Percentiles rank a stretch among this genome's conserved stretches.
phyloP scores from a whole-genome alignment of 2,797 vertebrate species.

The Urosaurus nigricauda region DNA sequence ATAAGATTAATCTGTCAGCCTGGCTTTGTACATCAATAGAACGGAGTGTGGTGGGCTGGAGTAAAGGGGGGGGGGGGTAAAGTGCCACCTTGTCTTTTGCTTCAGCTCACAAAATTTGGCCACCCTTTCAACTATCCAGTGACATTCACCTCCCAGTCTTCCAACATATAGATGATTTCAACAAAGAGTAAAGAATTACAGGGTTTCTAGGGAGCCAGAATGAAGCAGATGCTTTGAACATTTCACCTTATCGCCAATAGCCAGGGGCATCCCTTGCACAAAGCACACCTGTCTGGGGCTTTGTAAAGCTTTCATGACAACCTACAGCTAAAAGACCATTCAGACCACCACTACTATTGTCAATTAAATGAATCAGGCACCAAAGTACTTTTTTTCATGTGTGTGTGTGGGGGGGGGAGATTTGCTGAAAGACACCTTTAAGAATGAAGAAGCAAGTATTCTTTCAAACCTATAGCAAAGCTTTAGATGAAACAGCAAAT shows the following conservation, averaged over 20 bases:
- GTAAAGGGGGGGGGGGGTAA: too few relatives aligned
- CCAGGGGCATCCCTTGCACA: background rate
- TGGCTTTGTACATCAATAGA: background rate
- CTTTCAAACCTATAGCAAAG: slow-evolving; percentile 51
- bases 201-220: background rate
- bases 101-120: background rate
- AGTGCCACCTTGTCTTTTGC: background rate
- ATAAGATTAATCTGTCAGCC: too few relatives aligned
- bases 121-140: background rate
- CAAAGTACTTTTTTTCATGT: slow-evolving; percentile 17
- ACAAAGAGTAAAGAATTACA: background rate
- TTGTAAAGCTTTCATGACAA: slow-evolving; percentile 23
- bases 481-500: slow-evolving; percentile 58
- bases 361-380: slow-evolving; percentile 35
- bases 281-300: background rate
- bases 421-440: slow-evolving; percentile 16
- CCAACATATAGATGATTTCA: background rate
- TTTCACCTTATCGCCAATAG: background rate
- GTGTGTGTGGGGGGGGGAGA: background rate
- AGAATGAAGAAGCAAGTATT: slow-evolving; percentile 5
- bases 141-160: background rate
- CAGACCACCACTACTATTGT: background rate
- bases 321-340: slow-evolving; percentile 37
- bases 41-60: background rate
- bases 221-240: background rate